Conservation (phyloP, 2,888 invertebrate genomes). For the Hololepta plana region DNA sequence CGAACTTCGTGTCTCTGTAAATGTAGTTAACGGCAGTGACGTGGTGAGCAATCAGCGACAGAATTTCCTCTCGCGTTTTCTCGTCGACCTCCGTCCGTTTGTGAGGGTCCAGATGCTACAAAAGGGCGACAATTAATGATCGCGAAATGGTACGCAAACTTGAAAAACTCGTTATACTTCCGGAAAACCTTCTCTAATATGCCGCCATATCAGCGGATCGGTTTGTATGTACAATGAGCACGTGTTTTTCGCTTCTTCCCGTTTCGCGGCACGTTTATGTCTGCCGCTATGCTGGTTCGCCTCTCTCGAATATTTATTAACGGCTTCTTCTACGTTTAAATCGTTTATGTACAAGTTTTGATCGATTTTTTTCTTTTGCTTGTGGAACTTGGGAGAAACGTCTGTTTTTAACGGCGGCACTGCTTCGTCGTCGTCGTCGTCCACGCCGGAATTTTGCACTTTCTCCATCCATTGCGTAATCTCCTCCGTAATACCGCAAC, state of each 20-base stretch:
- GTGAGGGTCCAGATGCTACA: slow-evolving; percentile 51
- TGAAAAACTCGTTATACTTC: slow-evolving; percentile 35
- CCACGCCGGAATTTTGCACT: slow-evolving; percentile 61
- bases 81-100: slow-evolving; percentile 54
- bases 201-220: slow-evolving; percentile 93
- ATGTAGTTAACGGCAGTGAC: slow-evolving; percentile 97
- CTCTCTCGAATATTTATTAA: slow-evolving; percentile 61
- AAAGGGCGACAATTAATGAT: too few species aligned
- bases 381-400: too few species aligned
- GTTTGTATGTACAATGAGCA: slow-evolving; percentile 96
- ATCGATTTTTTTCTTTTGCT: too few species aligned
- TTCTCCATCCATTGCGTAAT: slow-evolving; percentile 84
- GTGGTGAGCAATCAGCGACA: slow-evolving; percentile 93
- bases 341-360: too few species aligned
- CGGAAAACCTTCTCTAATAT: slow-evolving; percentile 66
- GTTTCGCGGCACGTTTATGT: slow-evolving; percentile 18
- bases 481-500: slow-evolving; percentile 78
- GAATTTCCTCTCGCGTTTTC: slow-evolving; percentile 92
- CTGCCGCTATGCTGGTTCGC: slow-evolving; percentile 36
- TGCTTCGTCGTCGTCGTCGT: slow-evolving; percentile 30
- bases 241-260: slow-evolving; percentile 65
- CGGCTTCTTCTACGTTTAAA: too few species aligned
- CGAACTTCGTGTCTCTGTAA: slow-evolving; percentile 87
- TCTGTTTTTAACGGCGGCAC: slow-evolving; percentile 15
- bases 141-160: too few species aligned